Conservation (phyloP, 2,113 vertebrate species). For the Typhlomys cinereus region DNA sequence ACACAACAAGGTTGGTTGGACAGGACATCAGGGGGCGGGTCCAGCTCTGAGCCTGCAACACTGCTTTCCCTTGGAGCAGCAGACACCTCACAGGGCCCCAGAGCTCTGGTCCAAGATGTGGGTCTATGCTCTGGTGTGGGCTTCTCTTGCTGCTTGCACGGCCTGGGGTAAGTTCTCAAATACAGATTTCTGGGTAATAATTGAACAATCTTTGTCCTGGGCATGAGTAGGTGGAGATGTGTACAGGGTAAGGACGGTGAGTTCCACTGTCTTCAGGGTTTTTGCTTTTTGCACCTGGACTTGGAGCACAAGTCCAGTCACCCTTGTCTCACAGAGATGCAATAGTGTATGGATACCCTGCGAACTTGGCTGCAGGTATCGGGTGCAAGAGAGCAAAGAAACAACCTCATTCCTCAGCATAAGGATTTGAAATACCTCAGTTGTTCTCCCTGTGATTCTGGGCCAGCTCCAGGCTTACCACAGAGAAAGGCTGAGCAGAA, state of each 20-base stretch:
- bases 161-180: slow-evolving; percentile 53
- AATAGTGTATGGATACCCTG: too few relatives aligned
- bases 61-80: background rate
- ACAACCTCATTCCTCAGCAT: background rate
- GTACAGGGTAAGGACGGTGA: background rate
- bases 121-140: background rate
- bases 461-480: background rate
- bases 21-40: background rate
- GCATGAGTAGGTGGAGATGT: rapidly evolving
- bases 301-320: background rate
- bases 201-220: background rate
- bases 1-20: background rate
- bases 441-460: background rate
- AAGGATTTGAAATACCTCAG: background rate
- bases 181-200: rapidly evolving
- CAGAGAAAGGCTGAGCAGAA: background rate
- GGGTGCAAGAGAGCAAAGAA: too few relatives aligned
- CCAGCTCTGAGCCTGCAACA: background rate
- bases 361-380: background rate
- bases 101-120: background rate
- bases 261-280: rapidly evolving
- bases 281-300: background rate
- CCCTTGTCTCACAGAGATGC: background rate
- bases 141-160: background rate
- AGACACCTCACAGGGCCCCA: background rate